Conservation (phyloP, 1,140 invertebrate genomes). For the Sinonovacula constricta region DNA sequence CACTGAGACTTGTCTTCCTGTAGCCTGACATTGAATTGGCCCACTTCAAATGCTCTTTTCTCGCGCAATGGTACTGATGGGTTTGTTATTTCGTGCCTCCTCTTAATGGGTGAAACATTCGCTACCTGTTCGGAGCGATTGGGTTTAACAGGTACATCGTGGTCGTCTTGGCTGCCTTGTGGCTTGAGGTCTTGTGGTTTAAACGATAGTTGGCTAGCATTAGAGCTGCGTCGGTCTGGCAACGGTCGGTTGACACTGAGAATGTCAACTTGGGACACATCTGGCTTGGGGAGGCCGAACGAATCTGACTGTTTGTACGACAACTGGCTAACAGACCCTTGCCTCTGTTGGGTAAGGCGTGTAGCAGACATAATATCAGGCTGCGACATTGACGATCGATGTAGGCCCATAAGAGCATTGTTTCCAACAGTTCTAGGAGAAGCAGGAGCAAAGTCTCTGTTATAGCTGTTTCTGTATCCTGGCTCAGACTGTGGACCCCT, state of each 20-base stretch:
- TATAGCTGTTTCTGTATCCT: not conserved
- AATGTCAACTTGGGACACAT: not conserved
- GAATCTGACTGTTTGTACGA: no score
- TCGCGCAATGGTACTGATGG: conserved; percentile 3
- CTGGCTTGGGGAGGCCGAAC: no score
- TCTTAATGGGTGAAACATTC: conserved; percentile 33
- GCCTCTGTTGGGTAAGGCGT: no score
- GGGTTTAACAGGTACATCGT: not conserved
- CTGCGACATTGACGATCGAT: no score
- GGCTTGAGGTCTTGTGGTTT: not conserved
- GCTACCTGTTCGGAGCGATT: conserved; percentile 18
- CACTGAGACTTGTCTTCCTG: conserved; percentile 27
- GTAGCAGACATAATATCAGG: no score
- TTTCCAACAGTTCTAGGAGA: conserved; percentile 35
- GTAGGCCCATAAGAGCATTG: conserved; percentile 25
- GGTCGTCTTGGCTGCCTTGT: not conserved
- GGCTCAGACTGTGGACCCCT: conserved; percentile 28
- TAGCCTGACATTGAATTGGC: conserved; percentile 40
- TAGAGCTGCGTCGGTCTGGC: not conserved
- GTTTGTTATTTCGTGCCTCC: conserved; percentile 9
- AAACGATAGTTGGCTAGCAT: not conserved
- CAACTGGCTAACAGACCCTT: conserved; percentile 17
- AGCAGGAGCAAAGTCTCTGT: conserved; percentile 28
- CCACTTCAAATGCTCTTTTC: conserved; percentile 29
- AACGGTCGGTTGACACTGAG: not conserved